Conservation (phyloP, 2,888 invertebrate species). For the Hyalella azteca region DNA sequence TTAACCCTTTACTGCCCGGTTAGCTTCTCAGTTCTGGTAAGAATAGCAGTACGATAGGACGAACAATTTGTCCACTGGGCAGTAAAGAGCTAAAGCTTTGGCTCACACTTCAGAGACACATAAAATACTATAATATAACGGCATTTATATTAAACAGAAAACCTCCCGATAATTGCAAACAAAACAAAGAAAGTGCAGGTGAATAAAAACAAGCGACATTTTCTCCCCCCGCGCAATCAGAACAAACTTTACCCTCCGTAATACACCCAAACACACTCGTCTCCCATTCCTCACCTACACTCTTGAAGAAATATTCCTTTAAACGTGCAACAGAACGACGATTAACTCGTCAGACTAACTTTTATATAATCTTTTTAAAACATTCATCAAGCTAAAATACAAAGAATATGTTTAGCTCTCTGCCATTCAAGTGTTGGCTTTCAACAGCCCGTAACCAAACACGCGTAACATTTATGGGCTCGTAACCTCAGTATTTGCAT, state of each 20-base stretch:
- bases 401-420: too few species aligned
- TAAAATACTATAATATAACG: background rate
- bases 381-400: too few species aligned
- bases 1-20: background rate
- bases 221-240: background rate
- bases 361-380: too few species aligned
- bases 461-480: too few species aligned
- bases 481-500: too few species aligned
- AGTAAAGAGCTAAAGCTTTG: too few species aligned
- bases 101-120: slow-evolving; percentile 12
- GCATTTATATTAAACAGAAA: background rate
- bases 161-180: slow-evolving; percentile 10
- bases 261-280: too few species aligned
- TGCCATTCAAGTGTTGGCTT: too few species aligned
- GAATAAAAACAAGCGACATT: background rate
- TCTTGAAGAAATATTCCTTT: background rate
- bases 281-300: background rate
- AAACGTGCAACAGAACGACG: background rate
- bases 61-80: too few species aligned
- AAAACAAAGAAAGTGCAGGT: background rate
- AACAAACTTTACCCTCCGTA: background rate
- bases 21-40: too few species aligned
- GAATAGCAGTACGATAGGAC: too few species aligned
- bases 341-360: background rate
- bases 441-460: too few species aligned